Evolutionary conservation across 2,113 vertebrate species (phyloP).

Genomic region (Grammomys dolichurus): DNA sequence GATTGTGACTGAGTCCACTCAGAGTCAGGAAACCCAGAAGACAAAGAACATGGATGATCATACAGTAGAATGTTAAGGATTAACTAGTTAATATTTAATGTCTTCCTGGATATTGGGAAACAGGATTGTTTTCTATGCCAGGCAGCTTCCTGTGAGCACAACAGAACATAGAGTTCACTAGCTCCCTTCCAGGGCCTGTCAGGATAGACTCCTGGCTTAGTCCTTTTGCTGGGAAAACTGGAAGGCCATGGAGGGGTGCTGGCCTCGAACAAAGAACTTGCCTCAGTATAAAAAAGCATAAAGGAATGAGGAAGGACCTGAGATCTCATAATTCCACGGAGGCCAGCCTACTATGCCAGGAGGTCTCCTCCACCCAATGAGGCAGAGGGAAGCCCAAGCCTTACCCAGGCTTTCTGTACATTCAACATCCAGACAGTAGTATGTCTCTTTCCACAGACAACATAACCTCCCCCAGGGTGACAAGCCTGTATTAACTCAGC

Average conservation of each 20-base stretch:
- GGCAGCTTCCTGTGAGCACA: neutral
- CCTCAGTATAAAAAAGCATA: neutral
- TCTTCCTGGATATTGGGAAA: neutral
- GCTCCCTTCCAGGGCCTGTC: neutral
- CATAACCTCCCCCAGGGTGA: neutral
- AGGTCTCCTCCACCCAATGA: too few relatives aligned
- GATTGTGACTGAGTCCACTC: neutral
- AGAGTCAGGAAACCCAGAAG: neutral
- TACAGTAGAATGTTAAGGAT: neutral
- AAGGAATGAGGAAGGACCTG: neutral
- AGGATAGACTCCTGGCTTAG: neutral
- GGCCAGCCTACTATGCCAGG: neutral
- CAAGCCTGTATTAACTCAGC: neutral
- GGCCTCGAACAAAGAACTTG: neutral
- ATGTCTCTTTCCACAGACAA: neutral
- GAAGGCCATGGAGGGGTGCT: neutral
- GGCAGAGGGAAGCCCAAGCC: neutral
- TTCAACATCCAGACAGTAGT: neutral
- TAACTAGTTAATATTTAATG: slow-evolving; percentile 37
- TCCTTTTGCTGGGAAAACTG: neutral
- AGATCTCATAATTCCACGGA: neutral
- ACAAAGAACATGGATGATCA: neutral
- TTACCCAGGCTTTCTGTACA: neutral
- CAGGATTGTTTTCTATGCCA: neutral
- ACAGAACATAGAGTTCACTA: neutral